Percentiles rank a stretch among this genome's conserved stretches.
phyloP scores from a whole-genome alignment of 2,888 invertebrate species.

The Hirtodrosophila histrioides region DNA sequence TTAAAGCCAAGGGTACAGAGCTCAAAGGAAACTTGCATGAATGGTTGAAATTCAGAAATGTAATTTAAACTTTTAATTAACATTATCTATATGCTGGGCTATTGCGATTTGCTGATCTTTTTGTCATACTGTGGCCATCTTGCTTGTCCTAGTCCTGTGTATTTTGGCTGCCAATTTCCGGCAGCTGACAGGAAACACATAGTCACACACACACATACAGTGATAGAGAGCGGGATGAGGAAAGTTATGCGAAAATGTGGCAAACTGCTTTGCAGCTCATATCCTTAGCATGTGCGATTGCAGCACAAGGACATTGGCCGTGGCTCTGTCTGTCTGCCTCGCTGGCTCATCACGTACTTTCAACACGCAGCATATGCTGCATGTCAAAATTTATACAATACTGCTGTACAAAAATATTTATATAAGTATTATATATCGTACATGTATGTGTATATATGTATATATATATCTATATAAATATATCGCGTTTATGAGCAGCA shows the following conservation, averaged over 20 bases:
- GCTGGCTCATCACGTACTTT: constrained; percentile 62
- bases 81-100: neutral
- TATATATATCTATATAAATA: constrained; percentile 31
- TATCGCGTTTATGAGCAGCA: constrained; percentile 57
- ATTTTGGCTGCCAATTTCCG: constrained; percentile 10
- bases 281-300: constrained; percentile 40
- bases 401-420: constrained; percentile 29
- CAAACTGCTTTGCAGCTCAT: constrained; percentile 62
- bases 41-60: too few relatives aligned
- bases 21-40: too few relatives aligned
- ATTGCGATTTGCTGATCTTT: constrained; percentile 1
- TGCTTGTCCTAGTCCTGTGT: constrained; percentile 3
- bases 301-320: constrained; percentile 14
- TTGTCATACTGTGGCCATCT: too few relatives aligned
- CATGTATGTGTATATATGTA: constrained; percentile 7
- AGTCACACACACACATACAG: neutral
- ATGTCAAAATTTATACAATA: constrained; percentile 65
- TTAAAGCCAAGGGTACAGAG: too few relatives aligned
- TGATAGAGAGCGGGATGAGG: constrained; percentile 6
- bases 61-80: too few relatives aligned
- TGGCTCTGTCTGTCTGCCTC: neutral
- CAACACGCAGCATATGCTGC: constrained; percentile 62
- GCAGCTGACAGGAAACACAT: neutral
- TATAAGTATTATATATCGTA: constrained; percentile 6
- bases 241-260: constrained; percentile 59